Base-by-base conservation (phyloP, 2,888 invertebrate species). In the Caenorhabditis zanzibari region DNA sequence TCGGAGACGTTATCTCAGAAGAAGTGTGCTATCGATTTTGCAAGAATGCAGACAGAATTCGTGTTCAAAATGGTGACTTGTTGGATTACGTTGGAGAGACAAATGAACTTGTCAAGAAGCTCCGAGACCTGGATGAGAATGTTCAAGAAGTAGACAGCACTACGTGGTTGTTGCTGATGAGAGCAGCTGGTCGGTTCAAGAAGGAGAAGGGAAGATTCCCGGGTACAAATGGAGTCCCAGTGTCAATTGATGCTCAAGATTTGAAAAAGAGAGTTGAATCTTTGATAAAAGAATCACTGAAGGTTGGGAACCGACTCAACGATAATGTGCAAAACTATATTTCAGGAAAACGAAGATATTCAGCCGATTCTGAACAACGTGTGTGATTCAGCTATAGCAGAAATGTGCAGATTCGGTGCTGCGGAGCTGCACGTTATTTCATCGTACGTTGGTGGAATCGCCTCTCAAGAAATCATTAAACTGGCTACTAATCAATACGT, bases 401-500 rank as follows among this genome's bases (percentile, higher is more conserved):
- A 87, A 63, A 85, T 87, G 64, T 82, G 84, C 19, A 73, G 89
- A 16, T 87, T 81, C 64, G 87, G 85, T 19, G 86, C 87, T 19
- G 75, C 84, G 12, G 98, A 99, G 93, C 94, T 98, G 81, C 98
- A 98, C 93, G 96, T 96, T 38, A 95, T 98, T 14, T 96, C 98
- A 14, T 96, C 98, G 7, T 96, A 96, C 92, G 94, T 97, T 87
- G 96, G 96, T 85, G 98, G 98, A 4, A 87, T 90, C 19, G 96
- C 96, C 92, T 96, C 96, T 32, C 97, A 98, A 9, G 98, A 99
- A 92, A 98, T 88, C 14, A 96, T 98, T 86, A 99, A 99, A 94
- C 94, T 99, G 77, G 95, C 98, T 74, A 98, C 98, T 2, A 95
- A 95, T 91, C 99, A 99, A 94, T 99, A 97, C 93, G 96, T 96